Base-by-base conservation (phyloP, 2,113 vertebrate genomes). In the Halichoerus grypus region DNA sequence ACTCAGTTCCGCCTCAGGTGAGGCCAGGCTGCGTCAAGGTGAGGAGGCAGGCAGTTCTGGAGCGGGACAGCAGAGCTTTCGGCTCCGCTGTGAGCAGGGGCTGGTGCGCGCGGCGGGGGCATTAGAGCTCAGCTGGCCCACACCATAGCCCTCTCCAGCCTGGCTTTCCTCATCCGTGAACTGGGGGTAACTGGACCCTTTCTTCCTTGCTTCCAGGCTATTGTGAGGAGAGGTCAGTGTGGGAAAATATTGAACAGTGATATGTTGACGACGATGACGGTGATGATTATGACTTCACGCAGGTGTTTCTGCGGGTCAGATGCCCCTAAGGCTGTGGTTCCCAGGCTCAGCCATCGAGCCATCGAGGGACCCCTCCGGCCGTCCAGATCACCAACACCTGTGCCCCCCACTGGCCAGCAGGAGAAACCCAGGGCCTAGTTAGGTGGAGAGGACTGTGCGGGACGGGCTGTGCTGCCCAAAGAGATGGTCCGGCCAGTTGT, bases 31-130 rank as follows among this genome's bases (percentile, higher is more conserved):
- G 39, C 15, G 46, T 33, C 12, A 46, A 39, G 53, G 18, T 3
- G 36, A 61, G 53, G 33, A 76, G 31, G 18, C 16, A 8, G 36
- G 24, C 42, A n/a, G 14, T 33, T 67, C 19, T n/a, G 31, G 42
- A 51, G 61, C 46, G 46, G 67, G 33, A 51, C 33, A n/a, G 61
- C 21, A 22, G 42, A 67, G 31, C 31, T 67, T 51, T 42, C 21
- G 61, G 11, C 61, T 28, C 18, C 2, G 1, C 67, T 67, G 57
- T 39, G 53, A 46, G 53, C 49, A 89, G 16, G 36, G 26, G 6
- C 55, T 19, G 0, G 21, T 51, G 36, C 24, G 18, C 2, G 1
- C 0, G 7, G 24, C 7, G 36, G n/a, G 33, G 36, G 69, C 36
- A 12, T 59, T n/a, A 1, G 36, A 42, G 24, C 53, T 33, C 53